Conservation (phyloP, 2,797 vertebrate species). For the Xenentodon cancila region DNA sequence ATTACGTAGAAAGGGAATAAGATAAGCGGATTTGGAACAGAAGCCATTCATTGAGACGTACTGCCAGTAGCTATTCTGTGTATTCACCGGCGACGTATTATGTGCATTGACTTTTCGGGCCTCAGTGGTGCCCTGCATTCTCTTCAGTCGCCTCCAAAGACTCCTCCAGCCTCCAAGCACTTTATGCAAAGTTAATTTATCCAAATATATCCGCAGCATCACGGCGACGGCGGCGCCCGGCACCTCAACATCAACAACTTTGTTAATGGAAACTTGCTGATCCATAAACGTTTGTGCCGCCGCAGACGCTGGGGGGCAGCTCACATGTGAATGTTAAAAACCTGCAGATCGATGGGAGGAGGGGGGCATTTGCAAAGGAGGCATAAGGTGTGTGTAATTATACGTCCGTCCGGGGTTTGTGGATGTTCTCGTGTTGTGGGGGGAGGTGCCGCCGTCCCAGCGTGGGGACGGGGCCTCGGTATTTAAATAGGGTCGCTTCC, state of each 20-base stretch:
- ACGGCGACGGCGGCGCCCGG: slow-evolving; percentile 21
- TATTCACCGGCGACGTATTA: slow-evolving; percentile 45
- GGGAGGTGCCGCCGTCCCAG: slow-evolving; percentile 78
- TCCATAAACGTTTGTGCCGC: slow-evolving; percentile 87
- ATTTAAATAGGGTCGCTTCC: slow-evolving; percentile 99
- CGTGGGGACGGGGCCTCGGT: slow-evolving; percentile 70
- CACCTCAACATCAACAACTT: slow-evolving; percentile 87
- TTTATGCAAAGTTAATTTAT: slow-evolving; percentile 89
- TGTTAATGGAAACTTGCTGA: slow-evolving; percentile 98
- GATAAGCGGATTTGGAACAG: slow-evolving; percentile 33
- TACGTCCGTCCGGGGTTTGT: slow-evolving; percentile 84
- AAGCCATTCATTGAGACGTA: slow-evolving; percentile 37
- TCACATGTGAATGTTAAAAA: slow-evolving; percentile 89
- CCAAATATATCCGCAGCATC: slow-evolving; percentile 84
- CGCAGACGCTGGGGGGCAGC: slow-evolving; percentile 90
- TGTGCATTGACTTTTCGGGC: slow-evolving; percentile 75
- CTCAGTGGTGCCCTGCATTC: slow-evolving; percentile 60
- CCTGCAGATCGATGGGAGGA: slow-evolving; percentile 89
- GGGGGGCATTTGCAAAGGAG: slow-evolving; percentile 95
- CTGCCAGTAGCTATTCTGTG: slow-evolving; percentile 55
- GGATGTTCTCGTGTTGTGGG: slow-evolving; percentile 22
- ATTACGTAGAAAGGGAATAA: slow-evolving; percentile 18
- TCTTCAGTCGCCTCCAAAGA: slow-evolving; percentile 62
- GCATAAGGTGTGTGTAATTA: slow-evolving; percentile 97
- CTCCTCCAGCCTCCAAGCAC: slow-evolving; percentile 78